A percentile compares a stretch with the other conserved stretches of the same genome.
These are phyloP conservation scores for Chymomyza caudatula DNA, from an alignment of 2,888 invertebrate genomes.

Conservation along the genomic window DNA sequence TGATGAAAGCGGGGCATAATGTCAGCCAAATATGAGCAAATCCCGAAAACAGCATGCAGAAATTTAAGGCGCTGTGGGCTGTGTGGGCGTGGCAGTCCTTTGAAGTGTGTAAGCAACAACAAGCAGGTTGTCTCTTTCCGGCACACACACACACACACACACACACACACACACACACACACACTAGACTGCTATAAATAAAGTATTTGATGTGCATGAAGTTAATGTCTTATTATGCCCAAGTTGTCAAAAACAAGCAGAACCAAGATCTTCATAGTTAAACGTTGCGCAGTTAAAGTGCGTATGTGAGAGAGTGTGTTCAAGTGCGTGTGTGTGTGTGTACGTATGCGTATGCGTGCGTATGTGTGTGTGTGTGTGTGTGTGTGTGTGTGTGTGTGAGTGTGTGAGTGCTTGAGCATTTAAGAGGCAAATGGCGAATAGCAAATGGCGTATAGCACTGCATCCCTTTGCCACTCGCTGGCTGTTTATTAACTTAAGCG, in stretches of 20 bases:
- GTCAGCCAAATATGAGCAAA: slow-evolving; percentile 54
- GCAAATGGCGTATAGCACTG: background rate
- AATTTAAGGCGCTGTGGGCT: slow-evolving; percentile 46
- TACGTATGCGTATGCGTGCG: slow-evolving; percentile 13
- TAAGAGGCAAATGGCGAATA: background rate
- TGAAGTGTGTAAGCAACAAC: slow-evolving; percentile 50
- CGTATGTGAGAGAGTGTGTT: no score
- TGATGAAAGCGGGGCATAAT: slow-evolving; percentile 30
- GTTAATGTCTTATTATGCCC: slow-evolving; percentile 74
- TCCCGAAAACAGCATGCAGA: slow-evolving; percentile 30
- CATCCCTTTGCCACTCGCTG: background rate
- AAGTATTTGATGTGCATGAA: slow-evolving; percentile 74
- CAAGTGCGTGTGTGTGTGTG: slow-evolving; percentile 44
- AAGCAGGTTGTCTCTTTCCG: background rate
- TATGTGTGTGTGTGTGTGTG: background rate
- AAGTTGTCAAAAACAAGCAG: slow-evolving; percentile 72
- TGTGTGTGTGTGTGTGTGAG: background rate
- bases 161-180: slow-evolving; percentile 32
- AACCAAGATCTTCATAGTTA: slow-evolving; percentile 24
- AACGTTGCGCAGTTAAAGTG: slow-evolving; percentile 48
- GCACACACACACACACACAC: slow-evolving; percentile 14
- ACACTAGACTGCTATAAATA: slow-evolving; percentile 68
- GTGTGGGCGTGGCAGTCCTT: slow-evolving; percentile 46
- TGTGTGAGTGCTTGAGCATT: background rate
- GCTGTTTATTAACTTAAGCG: slow-evolving; percentile 62